Evolutionary conservation across 2,797 vertebrate genomes (phyloP), one percentile per base, ranked within the genome.

Genomic region (Kryptolebias ocellatus): DNA sequence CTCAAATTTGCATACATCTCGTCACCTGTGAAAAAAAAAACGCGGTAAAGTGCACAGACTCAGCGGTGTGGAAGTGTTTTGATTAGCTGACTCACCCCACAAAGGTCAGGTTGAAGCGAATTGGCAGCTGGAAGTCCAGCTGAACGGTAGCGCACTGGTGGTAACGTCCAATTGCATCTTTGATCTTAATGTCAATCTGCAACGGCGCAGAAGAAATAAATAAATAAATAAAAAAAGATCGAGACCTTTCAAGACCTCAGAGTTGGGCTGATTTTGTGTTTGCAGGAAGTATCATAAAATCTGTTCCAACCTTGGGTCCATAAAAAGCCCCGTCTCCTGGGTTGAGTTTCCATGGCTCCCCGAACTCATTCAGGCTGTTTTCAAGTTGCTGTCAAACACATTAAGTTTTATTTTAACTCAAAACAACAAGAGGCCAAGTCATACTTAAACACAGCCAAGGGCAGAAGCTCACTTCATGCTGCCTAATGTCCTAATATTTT

Each of bases 131-230:
- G 89, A 99, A 98, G 91, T 99, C 98, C 72, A 99, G 94, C 52
- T 99, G 97, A 87, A 99, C 94, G 56, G 98, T 98, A 55, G 96
- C 97, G 88, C 97, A 99, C 1, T 99, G 97, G 86, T 99, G 96
- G 87, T 96, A 96, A 55, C 96, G 94, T 37, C 97, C 97, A 60
- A 97, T 95, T 9, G 97, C 97, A 64, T 99, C 97, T 92, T 95
- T 95, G 88, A 99, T 96, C 80, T 95, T 95, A 85, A 98, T 96
- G 85, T 99, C 98, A 70, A 99, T 98, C 98, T 99, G 66, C 59
- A 73, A 53, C 0, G 1, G 64, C n/a, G 69, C 44, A 84, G 28
- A 80, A 60, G 53, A 29, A 47, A 69, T 55, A 31, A 24, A 24
- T 24, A 24, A 24, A 24, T 24, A 24, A 24, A 24, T 24, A 24